Base-by-base conservation (phyloP, 2,888 invertebrate genomes). In the Apeira syringaria region DNA sequence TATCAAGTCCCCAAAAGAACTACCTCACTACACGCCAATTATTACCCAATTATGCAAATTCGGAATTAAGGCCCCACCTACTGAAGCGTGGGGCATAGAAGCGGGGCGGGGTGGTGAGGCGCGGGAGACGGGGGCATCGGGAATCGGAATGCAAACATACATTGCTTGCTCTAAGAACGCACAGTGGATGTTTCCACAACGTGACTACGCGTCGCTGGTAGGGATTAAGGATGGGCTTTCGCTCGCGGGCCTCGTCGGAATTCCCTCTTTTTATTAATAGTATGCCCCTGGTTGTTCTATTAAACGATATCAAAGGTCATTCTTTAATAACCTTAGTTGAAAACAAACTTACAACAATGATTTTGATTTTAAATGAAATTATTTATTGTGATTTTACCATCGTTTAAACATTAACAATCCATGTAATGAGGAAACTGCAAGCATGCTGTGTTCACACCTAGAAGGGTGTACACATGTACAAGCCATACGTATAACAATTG, bases 171-270 rank as follows among this genome's bases (percentile, higher is more conserved):
- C 48, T 52, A 54, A 59, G 61, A 55, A 38, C 47, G 44, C 24
- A 39, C 43, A 44, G 27, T 25, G 32, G 26, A 43, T 70, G 69
- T 73, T 67, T 53, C 54, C 61, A 8, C 56, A 64, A 66, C 73
- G 73, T 73, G 73, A 60, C 69, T 59, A 55, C 42, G 49, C 53
- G 41, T 45, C 38, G 55, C 52, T 57, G 40, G 50, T 18, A 52
- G 37, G 68, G 73, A 73, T 73, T 73, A 72, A 20, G 25, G 29
- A n/a, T 35, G 55, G 50, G 45, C 58, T 63, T 43, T 53, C 50
- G 43, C 35, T 29, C n/a, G 28, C 28, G 29, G 13, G 42, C 30
- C 41, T 35, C 29, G 17, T 10, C 25, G 18, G 31, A 15, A 34
- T 41, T 53, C 42, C 32, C 22, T 8, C 39, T 30, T 20, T 34